Percentiles rank a stretch among this genome's conserved stretches.
Evolutionary conservation across 2,113 vertebrate species (phyloP).

Genomic region (Pterocles burchelli): DNA sequence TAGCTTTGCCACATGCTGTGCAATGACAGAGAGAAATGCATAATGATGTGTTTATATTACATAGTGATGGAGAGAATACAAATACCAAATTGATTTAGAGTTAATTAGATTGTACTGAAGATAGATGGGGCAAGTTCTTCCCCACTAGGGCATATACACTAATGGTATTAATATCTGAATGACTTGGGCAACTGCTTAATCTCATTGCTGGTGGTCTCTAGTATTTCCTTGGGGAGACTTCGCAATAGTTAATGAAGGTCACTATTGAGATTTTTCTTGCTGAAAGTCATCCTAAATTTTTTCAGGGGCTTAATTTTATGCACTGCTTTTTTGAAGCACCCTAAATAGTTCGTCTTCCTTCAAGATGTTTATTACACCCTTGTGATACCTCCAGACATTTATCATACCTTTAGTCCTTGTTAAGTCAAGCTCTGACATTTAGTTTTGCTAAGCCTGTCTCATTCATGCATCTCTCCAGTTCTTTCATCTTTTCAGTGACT

Average conservation of each 20-base stretch:
- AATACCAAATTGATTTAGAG: background rate
- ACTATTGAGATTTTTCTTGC: background rate
- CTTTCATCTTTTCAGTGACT: background rate
- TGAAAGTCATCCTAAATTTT: background rate
- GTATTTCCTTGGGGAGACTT: background rate
- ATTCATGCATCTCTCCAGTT: background rate
- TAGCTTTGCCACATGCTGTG: background rate
- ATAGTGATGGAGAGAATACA: background rate
- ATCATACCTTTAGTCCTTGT: background rate
- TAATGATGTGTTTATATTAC: background rate
- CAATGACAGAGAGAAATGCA: background rate
- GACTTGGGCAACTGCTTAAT: background rate
- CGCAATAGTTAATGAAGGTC: background rate
- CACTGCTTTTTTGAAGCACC: background rate
- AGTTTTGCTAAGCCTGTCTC: background rate
- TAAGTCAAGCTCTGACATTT: background rate
- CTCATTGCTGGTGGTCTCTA: background rate
- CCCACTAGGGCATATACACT: rapidly evolving
- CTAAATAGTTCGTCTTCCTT: background rate
- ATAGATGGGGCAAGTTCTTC: background rate
- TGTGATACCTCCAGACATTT: background rate
- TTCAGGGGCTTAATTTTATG: background rate
- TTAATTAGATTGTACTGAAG: background rate
- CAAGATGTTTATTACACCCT: background rate
- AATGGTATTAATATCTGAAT: background rate